These are phyloP conservation scores for Echiichthys vipera DNA, from an alignment of 2,797 vertebrate species.

Conservation along the genomic window DNA sequence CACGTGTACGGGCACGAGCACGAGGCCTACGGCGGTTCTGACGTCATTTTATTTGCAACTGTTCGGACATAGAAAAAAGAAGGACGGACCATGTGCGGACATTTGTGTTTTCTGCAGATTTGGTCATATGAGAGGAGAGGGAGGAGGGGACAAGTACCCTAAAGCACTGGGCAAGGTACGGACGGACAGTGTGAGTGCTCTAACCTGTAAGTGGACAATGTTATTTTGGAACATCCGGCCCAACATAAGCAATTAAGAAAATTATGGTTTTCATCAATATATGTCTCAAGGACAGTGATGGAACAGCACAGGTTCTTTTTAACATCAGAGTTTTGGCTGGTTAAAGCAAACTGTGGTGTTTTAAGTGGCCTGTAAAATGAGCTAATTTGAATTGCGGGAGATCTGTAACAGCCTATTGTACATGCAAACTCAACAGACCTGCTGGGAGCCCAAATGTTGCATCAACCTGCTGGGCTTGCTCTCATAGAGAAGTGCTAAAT, in stretches of 20 bases:
- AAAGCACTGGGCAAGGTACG: too few relatives aligned
- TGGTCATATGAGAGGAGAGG: too few relatives aligned
- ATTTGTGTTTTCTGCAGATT: too few relatives aligned
- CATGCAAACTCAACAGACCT: slow-evolving; percentile 49
- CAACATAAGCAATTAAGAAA: slow-evolving; percentile 6
- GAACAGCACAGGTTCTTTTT: not conserved
- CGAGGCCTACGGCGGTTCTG: too few relatives aligned
- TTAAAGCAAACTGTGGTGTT: slow-evolving; percentile 20
- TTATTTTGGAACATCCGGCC: slow-evolving; percentile 11
- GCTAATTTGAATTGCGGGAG: slow-evolving; percentile 28
- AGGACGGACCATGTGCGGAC: too few relatives aligned
- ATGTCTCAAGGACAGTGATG: not conserved
- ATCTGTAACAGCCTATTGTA: slow-evolving; percentile 33
- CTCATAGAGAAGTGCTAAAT: slow-evolving; percentile 44
- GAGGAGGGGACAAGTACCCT: too few relatives aligned
- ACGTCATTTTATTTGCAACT: too few relatives aligned
- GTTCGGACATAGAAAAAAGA: too few relatives aligned
- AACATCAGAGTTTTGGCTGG: slow-evolving; percentile 16
- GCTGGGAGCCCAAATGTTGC: slow-evolving; percentile 64
- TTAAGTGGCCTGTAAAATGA: slow-evolving; percentile 41
- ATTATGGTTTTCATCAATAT: not conserved
- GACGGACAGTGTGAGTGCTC: too few relatives aligned
- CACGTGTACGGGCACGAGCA: too few relatives aligned
- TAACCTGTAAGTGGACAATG: not conserved
- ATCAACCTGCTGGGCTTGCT: slow-evolving; percentile 22